phyloP scores from a whole-genome alignment of 2,888 invertebrate genomes.

The Drosophila infuscata region DNA sequence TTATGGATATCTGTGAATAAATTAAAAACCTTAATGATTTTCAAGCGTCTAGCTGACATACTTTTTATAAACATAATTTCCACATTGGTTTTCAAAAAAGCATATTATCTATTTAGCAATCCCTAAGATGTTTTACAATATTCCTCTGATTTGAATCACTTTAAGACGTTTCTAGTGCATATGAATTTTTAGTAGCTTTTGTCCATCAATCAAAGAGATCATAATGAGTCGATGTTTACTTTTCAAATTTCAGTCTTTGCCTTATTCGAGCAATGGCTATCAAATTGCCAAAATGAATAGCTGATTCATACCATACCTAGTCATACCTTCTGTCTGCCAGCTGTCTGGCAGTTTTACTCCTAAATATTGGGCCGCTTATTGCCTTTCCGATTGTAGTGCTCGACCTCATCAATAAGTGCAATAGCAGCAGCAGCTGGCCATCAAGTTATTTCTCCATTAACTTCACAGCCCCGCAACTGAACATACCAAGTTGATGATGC shows the following conservation, averaged over 20 bases:
- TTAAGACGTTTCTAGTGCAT: neutral
- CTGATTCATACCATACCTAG: neutral
- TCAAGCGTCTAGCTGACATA: no score
- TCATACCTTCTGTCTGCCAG: neutral
- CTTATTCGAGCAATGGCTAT: conserved; percentile 13
- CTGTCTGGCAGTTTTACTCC: neutral
- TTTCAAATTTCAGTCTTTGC: neutral
- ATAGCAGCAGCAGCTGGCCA: conserved; percentile 43
- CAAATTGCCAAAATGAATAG: conserved; percentile 5
- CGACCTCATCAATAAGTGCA: conserved; percentile 66
- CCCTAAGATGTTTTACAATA: neutral
- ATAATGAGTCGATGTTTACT: neutral
- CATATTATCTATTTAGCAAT: neutral
- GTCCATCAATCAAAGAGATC: neutral
- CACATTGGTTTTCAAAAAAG: no score
- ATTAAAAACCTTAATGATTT: neutral
- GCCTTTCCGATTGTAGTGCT: conserved; percentile 56
- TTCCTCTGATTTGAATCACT: neutral
- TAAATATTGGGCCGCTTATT: conserved; percentile 66
- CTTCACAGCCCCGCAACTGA: conserved; percentile 25
- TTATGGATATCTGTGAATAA: neutral
- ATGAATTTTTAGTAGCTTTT: neutral
- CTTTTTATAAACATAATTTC: no score
- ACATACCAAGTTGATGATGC: conserved; percentile 73
- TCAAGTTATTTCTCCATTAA: conserved; percentile 20